These are phyloP conservation scores for Eudyptes chrysolophus DNA, from an alignment of 2,113 vertebrate genomes.

Conservation along the genomic window DNA sequence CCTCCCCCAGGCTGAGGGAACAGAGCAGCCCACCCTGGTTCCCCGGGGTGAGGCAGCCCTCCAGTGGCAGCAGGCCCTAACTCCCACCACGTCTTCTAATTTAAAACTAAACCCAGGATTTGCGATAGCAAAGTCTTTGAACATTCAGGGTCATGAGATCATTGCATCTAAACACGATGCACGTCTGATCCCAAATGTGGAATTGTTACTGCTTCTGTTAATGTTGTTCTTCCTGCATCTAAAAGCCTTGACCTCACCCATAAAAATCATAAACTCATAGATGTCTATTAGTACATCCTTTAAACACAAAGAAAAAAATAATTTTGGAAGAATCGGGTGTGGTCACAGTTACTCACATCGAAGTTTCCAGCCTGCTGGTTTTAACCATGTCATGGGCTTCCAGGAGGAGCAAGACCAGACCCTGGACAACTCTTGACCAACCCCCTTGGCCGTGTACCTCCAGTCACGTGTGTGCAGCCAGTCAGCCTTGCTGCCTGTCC, in stretches of 20 bases:
- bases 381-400: neutral
- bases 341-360: neutral
- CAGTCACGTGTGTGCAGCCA: neutral
- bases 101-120: neutral
- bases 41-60: neutral
- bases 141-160: neutral
- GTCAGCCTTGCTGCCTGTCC: neutral
- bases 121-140: neutral
- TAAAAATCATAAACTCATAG: neutral
- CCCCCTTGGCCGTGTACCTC: neutral
- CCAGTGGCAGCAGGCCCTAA: neutral
- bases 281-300: neutral
- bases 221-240: neutral
- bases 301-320: neutral
- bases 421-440: neutral
- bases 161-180: neutral
- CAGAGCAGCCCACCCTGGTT: neutral
- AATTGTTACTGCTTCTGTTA: neutral
- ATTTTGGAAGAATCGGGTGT: neutral
- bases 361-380: neutral
- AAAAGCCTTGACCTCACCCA: neutral
- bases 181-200: neutral
- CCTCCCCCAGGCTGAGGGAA: neutral
- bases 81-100: fast-evolving
- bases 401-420: neutral